phyloP scores from a whole-genome alignment of 2,888 invertebrate genomes.

The Tethea ocularis region DNA sequence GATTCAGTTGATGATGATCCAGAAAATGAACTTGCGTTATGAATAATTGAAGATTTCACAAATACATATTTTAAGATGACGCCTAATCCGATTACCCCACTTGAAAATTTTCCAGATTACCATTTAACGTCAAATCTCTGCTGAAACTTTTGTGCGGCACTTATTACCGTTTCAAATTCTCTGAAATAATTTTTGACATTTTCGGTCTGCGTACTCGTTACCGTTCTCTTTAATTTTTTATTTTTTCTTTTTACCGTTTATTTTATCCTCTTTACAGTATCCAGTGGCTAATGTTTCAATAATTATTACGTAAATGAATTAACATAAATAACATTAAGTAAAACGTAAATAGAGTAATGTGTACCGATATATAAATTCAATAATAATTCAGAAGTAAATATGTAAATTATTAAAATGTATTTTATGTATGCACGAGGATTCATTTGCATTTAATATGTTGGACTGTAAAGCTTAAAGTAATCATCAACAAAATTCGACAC shows the following conservation, averaged over 20 bases:
- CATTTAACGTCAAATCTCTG: slow-evolving; percentile 65
- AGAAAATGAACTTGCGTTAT: slow-evolving; percentile 12
- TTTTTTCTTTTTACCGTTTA: slow-evolving; percentile 60
- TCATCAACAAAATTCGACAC: too few species aligned
- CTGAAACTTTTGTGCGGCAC: slow-evolving; percentile 59
- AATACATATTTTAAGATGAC: slow-evolving; percentile 54
- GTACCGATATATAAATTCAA: background rate
- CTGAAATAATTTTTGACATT: slow-evolving; percentile 71
- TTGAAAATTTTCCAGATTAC: slow-evolving; percentile 63
- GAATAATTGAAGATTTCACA: slow-evolving; percentile 35
- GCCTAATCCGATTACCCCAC: slow-evolving; percentile 63
- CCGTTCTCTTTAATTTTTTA: slow-evolving; percentile 66
- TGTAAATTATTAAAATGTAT: background rate
- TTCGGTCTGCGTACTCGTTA: slow-evolving; percentile 60
- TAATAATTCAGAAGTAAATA: background rate
- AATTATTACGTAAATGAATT: slow-evolving; percentile 30
- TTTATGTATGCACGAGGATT: slow-evolving; percentile 11
- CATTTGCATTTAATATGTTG: slow-evolving; percentile 16
- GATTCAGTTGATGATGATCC: slow-evolving; percentile 29
- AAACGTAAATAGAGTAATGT: slow-evolving; percentile 3
- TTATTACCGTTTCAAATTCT: slow-evolving; percentile 67
- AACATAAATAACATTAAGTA: background rate
- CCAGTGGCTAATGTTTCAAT: slow-evolving; percentile 55
- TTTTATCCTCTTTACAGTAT: slow-evolving; percentile 51
- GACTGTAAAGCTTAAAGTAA: slow-evolving; percentile 1